A percentile compares a stretch with the other conserved stretches of the same genome.
Conservation (phyloP, 2,797 vertebrate species). For the Danio albolineatus region DNA sequence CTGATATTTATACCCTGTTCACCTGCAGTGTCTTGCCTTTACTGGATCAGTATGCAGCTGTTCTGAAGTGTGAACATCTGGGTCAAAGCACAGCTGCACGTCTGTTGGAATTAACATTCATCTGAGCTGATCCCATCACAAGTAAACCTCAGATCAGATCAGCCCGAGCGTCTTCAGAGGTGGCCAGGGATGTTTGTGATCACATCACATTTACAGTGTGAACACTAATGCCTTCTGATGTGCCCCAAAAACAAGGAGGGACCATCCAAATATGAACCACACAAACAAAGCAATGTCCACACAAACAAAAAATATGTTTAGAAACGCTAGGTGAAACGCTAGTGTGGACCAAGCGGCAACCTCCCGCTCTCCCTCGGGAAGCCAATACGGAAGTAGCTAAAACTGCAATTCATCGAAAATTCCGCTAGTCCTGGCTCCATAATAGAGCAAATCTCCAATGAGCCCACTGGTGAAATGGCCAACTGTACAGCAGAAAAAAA, state of each 20-base stretch:
- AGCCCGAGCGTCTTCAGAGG: neutral
- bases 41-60: neutral
- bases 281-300: too few species aligned
- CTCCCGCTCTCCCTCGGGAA: too few species aligned
- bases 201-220: neutral
- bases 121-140: neutral
- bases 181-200: neutral
- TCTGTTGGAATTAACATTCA: neutral
- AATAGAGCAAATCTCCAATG: too few species aligned
- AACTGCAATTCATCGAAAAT: too few species aligned
- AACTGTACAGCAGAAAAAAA: too few species aligned
- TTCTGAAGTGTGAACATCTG: constrained; percentile 26
- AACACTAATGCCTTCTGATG: constrained; percentile 3
- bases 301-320: too few species aligned
- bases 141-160: neutral
- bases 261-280: neutral
- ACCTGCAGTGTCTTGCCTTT: neutral
- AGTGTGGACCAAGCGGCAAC: too few species aligned
- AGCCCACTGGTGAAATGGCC: too few species aligned
- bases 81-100: neutral
- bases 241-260: constrained; percentile 1
- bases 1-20: too few species aligned
- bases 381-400: too few species aligned
- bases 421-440: too few species aligned
- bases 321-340: too few species aligned